phyloP scores from a whole-genome alignment of 30 jellyfish, hydroid and myxozoan species.

The Rhopilema esculentum region DNA sequence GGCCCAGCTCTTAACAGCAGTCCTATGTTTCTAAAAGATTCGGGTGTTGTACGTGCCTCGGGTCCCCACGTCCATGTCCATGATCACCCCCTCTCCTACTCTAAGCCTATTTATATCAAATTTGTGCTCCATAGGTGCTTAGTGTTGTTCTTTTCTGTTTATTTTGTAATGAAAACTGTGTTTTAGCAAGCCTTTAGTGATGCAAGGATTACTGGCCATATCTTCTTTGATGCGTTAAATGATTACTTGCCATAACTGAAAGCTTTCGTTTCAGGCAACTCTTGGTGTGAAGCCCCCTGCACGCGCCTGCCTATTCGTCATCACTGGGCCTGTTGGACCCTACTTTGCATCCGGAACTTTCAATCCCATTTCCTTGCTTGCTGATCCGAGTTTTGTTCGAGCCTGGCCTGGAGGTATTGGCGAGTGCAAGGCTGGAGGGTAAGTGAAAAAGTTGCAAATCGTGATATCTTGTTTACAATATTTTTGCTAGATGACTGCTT shows the following conservation, averaged over 20 bases:
- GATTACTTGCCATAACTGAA: too few relatives aligned
- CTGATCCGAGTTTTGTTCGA: slow-evolving; percentile 83
- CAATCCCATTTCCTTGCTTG: slow-evolving; percentile 83
- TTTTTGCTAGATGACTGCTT: background rate
- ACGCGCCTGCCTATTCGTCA: slow-evolving; percentile 80
- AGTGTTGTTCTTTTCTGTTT: too few relatives aligned
- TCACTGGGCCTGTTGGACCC: slow-evolving; percentile 97
- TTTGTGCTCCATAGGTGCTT: too few relatives aligned
- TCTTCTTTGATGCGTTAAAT: background rate
- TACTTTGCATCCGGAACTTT: slow-evolving; percentile 83
- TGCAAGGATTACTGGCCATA: background rate
- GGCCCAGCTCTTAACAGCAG: too few relatives aligned
- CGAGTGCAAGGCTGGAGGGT: slow-evolving; percentile 98
- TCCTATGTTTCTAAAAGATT: too few relatives aligned
- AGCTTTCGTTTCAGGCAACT: slow-evolving; percentile 58
- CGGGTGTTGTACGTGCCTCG: too few relatives aligned
- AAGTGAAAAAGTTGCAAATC: background rate
- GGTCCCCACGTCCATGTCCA: too few relatives aligned
- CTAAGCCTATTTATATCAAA: too few relatives aligned
- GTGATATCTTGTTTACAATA: background rate
- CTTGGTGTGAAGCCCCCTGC: slow-evolving; percentile 95
- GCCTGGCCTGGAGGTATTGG: slow-evolving; percentile 99
- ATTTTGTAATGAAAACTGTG: too few relatives aligned
- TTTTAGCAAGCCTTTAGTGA: too few relatives aligned
- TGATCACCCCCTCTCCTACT: too few relatives aligned